Evolutionary conservation across 2,797 vertebrate genomes (phyloP), one percentile per base, ranked within the genome.

Genomic region (Manis javanica): DNA sequence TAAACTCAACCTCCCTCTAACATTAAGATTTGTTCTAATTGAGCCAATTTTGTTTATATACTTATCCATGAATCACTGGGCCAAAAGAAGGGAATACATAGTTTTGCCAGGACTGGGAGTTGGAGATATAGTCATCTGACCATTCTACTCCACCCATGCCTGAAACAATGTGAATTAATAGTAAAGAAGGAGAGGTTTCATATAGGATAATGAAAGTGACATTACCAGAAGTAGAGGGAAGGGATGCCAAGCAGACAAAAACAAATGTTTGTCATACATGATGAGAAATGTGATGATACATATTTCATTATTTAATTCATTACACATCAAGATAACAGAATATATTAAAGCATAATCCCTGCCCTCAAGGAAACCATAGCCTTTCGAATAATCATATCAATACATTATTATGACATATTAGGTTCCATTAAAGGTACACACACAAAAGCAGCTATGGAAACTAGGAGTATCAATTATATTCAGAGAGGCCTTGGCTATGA

Each of bases 311-410:
- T 90, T 86, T 86, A 14, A 34, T 86, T 92, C 4, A 26, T 77
- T 69, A 81, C 88, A 92, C 26, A 82, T 79, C 91, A 79, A 87
- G 24, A 34, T 55, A 78, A 61, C n/a, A 93, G 49, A 69, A 88
- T 88, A 55, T 79, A 82, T 71, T 46, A 93, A 69, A 59, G 1
- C 11, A 29, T 3, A 51, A 1, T 53, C 29, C 49, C 71, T 69
- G 18, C 2, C 61, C 2, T 86, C 55, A 75, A 85, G 39, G 19
- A 92, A 82, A 78, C 74, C 34, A 68, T n/a, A 83, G 74, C 18
- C 12, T 90, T 81, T 96, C 59, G 3, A n/a, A 89, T 93, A 84
- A 82, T 87, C 8, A 9, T 53, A 68, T 26, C 8, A 75, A 61
- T 18, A 69, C 1, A 23, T 26, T 64, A 31, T 84, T 59, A 14